Base-by-base conservation (phyloP, 2,888 invertebrate genomes). In the Bembecia ichneumoniformis region DNA sequence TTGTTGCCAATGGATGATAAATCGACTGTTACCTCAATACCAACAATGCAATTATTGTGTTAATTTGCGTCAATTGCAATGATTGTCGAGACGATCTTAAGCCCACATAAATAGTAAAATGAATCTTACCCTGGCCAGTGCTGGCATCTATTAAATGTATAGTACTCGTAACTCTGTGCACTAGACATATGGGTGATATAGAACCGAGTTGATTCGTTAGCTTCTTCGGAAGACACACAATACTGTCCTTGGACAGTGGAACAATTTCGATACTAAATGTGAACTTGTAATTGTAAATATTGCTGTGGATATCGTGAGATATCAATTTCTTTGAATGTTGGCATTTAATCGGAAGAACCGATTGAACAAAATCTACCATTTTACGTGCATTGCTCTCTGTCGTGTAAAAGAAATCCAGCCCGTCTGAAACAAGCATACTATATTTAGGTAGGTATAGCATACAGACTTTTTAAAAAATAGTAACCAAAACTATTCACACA, bases 281-380 rank as follows among this genome's bases (percentile, higher is more conserved):
- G 71, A 94, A 95, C 80, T 99, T 99, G 82, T 98, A 99, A 77
- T 98, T 98, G 81, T 95, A 98, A 11, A 93, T 90, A 71, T 99
- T 99, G 75, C 96, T 98, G 79, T 97, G 97, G 51, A 96, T 94
- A 78, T 99, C 99, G 68, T 99, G 99, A 0, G 99, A 98, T 63
- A 99, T 94, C 43, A 99, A 88, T 67, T 97, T 97, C 77, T 99
- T 98, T 0, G 98, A 97, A 67, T 95, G 94, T 59, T 94, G 92
- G 66, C 92, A 92, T 68, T 94, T 93, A 63, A 95, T 93, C 0
- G 99, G 99, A 49, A 99, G 89, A 58, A 97, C 93, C 3, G 95
- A 90, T 53, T 89, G 89, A 9, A 99, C 83, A 71, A 99, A 99
- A 66, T 99, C 98, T 0, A 98, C 93, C 92, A 99, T 92, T 88